Conservation (phyloP, 1,140 invertebrate genomes). For the Bemisia tabaci region DNA sequence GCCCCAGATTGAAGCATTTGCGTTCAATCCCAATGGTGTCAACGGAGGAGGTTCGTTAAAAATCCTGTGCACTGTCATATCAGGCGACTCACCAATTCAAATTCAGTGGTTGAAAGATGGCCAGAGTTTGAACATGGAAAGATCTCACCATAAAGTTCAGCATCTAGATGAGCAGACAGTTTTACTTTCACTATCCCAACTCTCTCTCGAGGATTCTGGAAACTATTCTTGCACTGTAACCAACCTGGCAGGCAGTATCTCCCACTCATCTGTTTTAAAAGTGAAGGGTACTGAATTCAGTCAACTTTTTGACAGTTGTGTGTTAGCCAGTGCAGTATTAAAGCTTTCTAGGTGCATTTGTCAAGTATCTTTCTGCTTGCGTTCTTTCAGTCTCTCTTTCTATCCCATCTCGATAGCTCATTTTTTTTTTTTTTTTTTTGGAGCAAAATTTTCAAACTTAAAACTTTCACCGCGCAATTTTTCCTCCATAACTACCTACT, state of each 20-base stretch:
- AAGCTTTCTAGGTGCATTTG: constrained; percentile 1
- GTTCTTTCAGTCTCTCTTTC: constrained; percentile 26
- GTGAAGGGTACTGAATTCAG: constrained; percentile 38
- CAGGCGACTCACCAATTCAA: constrained; percentile 54
- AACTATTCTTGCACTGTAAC: constrained; percentile 50
- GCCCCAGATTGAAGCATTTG: constrained; percentile 49
- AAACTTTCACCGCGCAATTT: no score
- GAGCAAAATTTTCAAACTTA: no score
- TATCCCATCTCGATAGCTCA: constrained; percentile 22
- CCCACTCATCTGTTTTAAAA: constrained; percentile 41
- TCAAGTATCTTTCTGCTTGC: constrained; percentile 15
- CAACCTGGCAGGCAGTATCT: constrained; percentile 47
- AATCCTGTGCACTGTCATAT: constrained; percentile 53
- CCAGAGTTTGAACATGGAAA: constrained; percentile 26
- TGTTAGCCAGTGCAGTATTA: constrained; percentile 2
- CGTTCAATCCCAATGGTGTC: constrained; percentile 40
- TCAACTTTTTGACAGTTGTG: no score
- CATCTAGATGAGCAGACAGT: constrained; percentile 28
- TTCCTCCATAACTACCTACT: no score
- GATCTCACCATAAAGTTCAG: constrained; percentile 16
- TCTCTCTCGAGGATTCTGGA: constrained; percentile 36
- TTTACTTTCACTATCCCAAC: constrained; percentile 26
- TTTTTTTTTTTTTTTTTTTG: constrained; percentile 1
- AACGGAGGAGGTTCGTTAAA: constrained; percentile 42
- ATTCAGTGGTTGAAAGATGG: constrained; percentile 52